phyloP scores from a whole-genome alignment of 64 coral and sea anemone genomes.

The Catalaphyllia jardinei region DNA sequence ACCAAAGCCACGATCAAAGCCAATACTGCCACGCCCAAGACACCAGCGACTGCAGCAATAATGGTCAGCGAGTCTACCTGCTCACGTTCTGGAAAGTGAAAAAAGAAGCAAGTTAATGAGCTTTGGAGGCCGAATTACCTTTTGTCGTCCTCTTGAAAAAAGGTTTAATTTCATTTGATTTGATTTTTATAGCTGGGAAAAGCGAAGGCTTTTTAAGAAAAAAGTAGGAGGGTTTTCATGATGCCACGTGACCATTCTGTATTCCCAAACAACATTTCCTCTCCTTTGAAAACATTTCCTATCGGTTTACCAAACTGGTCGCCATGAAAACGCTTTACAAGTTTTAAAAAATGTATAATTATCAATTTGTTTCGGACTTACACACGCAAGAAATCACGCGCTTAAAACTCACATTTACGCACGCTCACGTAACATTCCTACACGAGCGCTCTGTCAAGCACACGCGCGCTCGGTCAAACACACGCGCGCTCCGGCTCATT shows the following conservation, averaged over 20 bases:
- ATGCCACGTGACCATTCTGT: too few relatives aligned
- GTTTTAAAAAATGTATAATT: neutral
- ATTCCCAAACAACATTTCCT: too few relatives aligned
- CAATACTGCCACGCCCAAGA: constrained; percentile 59
- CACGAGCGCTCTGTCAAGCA: neutral
- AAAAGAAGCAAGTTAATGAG: neutral
- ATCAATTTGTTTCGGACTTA: neutral
- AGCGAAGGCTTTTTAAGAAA: too few relatives aligned
- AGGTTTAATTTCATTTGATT: too few relatives aligned
- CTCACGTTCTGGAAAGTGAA: neutral
- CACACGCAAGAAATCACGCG: neutral
- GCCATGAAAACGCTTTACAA: neutral
- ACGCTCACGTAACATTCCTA: too few relatives aligned
- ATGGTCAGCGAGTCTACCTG: constrained; percentile 48
- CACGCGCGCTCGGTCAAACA: too few relatives aligned
- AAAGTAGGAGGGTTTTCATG: too few relatives aligned
- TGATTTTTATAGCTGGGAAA: too few relatives aligned
- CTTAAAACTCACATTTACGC: too few relatives aligned
- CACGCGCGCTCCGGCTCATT: neutral
- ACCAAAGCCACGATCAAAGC: constrained; percentile 59
- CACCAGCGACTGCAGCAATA: constrained; percentile 68
- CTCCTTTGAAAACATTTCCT: too few relatives aligned
- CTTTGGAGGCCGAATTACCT: too few relatives aligned
- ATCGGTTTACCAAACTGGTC: neutral
- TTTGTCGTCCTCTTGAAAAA: too few relatives aligned